These are phyloP conservation scores for Streblospio benedicti DNA, from an alignment of 1,140 invertebrate genomes.

Conservation along the genomic window DNA sequence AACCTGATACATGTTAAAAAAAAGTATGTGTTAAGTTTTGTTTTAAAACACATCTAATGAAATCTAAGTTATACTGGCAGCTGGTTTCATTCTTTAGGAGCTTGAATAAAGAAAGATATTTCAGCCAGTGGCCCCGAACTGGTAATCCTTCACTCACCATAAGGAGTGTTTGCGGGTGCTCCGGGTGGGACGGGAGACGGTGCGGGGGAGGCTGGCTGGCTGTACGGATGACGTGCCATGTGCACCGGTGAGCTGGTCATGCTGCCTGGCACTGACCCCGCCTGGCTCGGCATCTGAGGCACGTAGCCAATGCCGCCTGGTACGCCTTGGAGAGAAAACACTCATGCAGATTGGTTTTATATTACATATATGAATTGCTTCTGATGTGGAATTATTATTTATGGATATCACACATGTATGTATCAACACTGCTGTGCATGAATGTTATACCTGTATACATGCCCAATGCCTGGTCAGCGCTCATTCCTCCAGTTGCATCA, in stretches of 20 bases:
- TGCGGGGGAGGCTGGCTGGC: slow-evolving; percentile 14
- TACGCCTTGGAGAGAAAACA: too few species aligned
- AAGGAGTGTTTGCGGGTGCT: not conserved
- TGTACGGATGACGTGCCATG: slow-evolving; percentile 11
- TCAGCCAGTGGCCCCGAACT: too few species aligned
- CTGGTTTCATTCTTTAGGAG: too few species aligned
- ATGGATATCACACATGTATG: too few species aligned
- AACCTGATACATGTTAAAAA: too few species aligned
- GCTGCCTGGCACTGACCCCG: slow-evolving; percentile 24
- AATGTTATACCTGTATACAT: not conserved
- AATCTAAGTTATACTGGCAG: too few species aligned
- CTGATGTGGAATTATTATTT: too few species aligned
- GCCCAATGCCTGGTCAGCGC: not conserved
- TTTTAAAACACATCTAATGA: too few species aligned
- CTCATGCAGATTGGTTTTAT: too few species aligned
- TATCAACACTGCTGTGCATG: not conserved
- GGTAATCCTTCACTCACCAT: not conserved
- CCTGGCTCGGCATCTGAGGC: not conserved
- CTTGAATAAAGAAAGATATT: too few species aligned
- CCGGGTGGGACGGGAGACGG: not conserved
- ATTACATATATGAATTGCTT: too few species aligned
- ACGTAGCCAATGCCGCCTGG: not conserved
- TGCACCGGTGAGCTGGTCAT: slow-evolving; percentile 27
- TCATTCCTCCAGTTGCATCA: not conserved
- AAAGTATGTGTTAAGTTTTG: too few species aligned